Evolutionary conservation across 2,888 invertebrate genomes (phyloP).

Genomic region (Hypsopygia costalis): DNA sequence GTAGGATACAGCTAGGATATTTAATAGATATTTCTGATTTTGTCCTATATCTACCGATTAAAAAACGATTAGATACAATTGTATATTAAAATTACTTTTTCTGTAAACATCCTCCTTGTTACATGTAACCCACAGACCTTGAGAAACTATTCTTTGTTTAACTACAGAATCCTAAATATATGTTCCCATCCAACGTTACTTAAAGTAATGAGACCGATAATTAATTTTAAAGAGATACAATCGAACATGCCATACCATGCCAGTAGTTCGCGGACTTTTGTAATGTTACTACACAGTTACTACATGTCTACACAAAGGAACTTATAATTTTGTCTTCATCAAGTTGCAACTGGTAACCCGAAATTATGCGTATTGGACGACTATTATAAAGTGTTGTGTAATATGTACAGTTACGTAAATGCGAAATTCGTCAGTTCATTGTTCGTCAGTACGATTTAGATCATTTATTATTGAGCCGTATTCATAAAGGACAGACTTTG

Average conservation of each 20-base stretch:
- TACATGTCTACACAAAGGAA: slow-evolving; percentile 44
- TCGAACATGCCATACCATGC: slow-evolving; percentile 23
- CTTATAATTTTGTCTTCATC: slow-evolving; percentile 49
- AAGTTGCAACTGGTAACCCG: background rate
- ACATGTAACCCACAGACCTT: no score
- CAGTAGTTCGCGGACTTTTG: slow-evolving; percentile 13
- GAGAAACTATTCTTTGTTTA: no score
- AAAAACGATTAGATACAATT: no score
- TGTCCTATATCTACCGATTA: no score
- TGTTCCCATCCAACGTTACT: slow-evolving; percentile 38
- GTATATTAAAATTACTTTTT: no score
- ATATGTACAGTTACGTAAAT: slow-evolving; percentile 4
- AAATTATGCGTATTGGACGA: slow-evolving; percentile 5
- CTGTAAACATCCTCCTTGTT: no score
- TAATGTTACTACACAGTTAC: slow-evolving; percentile 23
- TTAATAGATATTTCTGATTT: no score
- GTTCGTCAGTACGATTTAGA: background rate
- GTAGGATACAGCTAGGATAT: no score
- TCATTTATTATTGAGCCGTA: no score
- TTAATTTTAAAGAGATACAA: slow-evolving; percentile 44
- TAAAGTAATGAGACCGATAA: slow-evolving; percentile 50
- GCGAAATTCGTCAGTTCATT: slow-evolving; percentile 1
- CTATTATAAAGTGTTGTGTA: slow-evolving; percentile 5
- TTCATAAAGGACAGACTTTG: background rate
- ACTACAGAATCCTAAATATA: slow-evolving; percentile 54